Evolutionary conservation across 2,797 vertebrate genomes (phyloP).

Genomic region (Darevskia mixta): DNA sequence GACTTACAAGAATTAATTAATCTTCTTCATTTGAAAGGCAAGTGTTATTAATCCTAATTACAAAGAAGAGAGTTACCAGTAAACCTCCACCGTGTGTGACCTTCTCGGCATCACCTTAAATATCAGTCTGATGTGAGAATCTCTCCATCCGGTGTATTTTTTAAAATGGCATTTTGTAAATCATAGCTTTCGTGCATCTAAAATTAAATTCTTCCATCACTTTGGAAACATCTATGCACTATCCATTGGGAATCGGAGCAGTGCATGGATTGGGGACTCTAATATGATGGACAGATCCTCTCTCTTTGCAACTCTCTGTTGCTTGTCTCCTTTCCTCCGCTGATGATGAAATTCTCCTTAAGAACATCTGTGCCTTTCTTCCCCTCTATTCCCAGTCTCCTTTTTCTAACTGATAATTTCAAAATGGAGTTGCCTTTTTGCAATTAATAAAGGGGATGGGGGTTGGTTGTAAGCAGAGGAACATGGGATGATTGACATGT

Average conservation of each 20-base stretch:
- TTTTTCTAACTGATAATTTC: not conserved
- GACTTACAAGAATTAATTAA: slow-evolving; percentile 4
- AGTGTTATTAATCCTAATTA: not conserved
- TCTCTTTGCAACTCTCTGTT: not conserved
- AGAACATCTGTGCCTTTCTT: not conserved
- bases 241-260: not conserved
- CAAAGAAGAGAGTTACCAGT: not conserved
- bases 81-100: not conserved
- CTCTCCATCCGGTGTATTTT: no score
- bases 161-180: not conserved
- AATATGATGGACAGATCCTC: not conserved
- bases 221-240: not conserved
- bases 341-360: not conserved
- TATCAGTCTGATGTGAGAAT: not conserved
- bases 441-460: not conserved
- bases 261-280: not conserved
- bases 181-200: not conserved
- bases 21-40: not conserved
- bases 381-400: no score
- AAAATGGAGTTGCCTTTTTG: not conserved
- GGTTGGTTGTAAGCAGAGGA: no score
- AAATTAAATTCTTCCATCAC: not conserved
- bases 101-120: not conserved
- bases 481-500: no score
- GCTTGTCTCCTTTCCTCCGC: not conserved